These are phyloP conservation scores for Parapsyche elsis DNA, from an alignment of 1,140 invertebrate genomes.

Conservation along the genomic window DNA sequence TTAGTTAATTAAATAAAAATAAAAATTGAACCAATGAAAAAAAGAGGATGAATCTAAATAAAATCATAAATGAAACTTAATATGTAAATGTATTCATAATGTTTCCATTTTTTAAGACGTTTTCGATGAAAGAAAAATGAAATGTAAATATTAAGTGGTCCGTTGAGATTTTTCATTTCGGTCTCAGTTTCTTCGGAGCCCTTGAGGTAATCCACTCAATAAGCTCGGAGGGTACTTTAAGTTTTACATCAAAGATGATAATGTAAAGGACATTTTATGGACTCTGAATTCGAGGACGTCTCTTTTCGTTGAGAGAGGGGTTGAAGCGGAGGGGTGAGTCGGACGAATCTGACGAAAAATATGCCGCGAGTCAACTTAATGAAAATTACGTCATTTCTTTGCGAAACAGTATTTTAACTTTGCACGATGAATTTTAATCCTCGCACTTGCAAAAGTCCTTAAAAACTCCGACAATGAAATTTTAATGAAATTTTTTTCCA, in stretches of 20 bases:
- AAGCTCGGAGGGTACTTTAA: slow-evolving; percentile 18
- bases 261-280: slow-evolving; percentile 30
- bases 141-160: slow-evolving; percentile 15
- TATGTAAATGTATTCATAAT: too few species aligned
- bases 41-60: too few species aligned
- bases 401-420: slow-evolving; percentile 14
- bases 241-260: slow-evolving; percentile 32
- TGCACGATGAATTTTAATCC: slow-evolving; percentile 22
- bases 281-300: slow-evolving; percentile 7
- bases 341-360: slow-evolving; percentile 3
- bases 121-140: neutral
- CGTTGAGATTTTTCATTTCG: slow-evolving; percentile 18
- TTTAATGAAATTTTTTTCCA: slow-evolving; percentile 16
- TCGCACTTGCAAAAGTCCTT: slow-evolving; percentile 2
- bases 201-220: slow-evolving; percentile 26
- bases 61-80: too few species aligned
- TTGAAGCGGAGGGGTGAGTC: neutral
- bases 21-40: too few species aligned
- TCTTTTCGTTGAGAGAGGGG: neutral
- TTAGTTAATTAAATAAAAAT: too few species aligned
- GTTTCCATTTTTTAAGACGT: too few species aligned
- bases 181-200: neutral
- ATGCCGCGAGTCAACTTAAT: slow-evolving; percentile 28
- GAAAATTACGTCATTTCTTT: slow-evolving; percentile 28
- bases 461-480: slow-evolving; percentile 17